phyloP scores from a whole-genome alignment of 2,888 invertebrate species.

The Troglohyphantes excavatus region DNA sequence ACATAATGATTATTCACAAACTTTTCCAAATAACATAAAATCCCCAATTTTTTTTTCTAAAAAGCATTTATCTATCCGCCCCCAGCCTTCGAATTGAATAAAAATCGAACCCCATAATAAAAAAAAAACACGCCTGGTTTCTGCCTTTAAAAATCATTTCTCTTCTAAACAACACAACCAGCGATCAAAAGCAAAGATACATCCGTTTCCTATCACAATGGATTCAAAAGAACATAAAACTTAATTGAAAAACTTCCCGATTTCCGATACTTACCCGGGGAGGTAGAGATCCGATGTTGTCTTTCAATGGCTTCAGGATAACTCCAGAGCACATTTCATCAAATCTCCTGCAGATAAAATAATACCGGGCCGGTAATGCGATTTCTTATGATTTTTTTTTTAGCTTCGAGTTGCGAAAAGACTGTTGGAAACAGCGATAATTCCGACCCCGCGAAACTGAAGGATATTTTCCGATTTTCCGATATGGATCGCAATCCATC shows the following conservation, averaged over 20 bases:
- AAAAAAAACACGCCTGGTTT: not conserved
- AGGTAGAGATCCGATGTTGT: constrained; percentile 14
- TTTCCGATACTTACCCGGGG: constrained; percentile 37
- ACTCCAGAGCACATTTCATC: constrained; percentile 51
- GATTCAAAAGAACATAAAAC: constrained; percentile 54
- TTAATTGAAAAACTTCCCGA: constrained; percentile 61
- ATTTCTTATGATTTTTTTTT: constrained; percentile 55
- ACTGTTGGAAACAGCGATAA: constrained; percentile 42
- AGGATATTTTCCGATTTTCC: constrained; percentile 60
- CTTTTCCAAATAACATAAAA: too few species aligned
- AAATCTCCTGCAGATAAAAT: constrained; percentile 52
- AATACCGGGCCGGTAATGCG: constrained; percentile 47
- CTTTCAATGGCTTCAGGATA: constrained; percentile 36
- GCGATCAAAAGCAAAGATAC: constrained; percentile 6
- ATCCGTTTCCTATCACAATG: constrained; percentile 16
- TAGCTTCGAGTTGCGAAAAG: constrained; percentile 29
- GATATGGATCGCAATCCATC: constrained; percentile 53
- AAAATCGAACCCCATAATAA: not conserved
- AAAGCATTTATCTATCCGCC: not conserved
- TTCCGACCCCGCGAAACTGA: constrained; percentile 18
- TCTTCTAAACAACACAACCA: constrained; percentile 5
- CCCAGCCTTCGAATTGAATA: not conserved
- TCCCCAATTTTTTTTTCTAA: too few species aligned
- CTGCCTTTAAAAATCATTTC: constrained; percentile 5
- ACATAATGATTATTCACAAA: too few species aligned